Conservation (phyloP, 1,140 invertebrate species). For the Papilio polytes region DNA sequence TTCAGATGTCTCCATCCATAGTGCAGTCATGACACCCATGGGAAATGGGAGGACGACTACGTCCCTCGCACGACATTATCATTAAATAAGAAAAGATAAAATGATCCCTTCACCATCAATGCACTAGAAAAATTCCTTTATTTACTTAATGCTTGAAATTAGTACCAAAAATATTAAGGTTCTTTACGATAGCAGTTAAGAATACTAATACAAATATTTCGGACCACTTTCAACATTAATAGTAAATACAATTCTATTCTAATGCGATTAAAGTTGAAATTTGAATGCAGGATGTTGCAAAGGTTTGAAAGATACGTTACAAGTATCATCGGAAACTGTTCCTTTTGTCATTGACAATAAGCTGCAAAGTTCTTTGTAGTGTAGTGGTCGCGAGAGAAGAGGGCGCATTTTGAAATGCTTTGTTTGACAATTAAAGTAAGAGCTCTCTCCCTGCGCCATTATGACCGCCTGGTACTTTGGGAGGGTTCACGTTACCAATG, state of each 20-base stretch:
- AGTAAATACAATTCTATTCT: not conserved
- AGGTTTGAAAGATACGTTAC: not conserved
- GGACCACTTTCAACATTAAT: not conserved
- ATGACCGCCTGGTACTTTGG: constrained; percentile 44
- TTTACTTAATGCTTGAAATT: constrained; percentile 17
- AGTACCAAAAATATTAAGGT: constrained; percentile 6
- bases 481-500: not conserved
- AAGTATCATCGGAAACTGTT: constrained; percentile 20
- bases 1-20: not conserved
- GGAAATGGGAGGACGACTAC: not conserved
- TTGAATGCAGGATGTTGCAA: not conserved
- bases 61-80: not conserved
- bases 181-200: not conserved
- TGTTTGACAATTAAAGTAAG: constrained; percentile 55
- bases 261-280: not conserved
- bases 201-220: not conserved
- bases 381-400: constrained; percentile 23
- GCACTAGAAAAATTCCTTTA: not conserved
- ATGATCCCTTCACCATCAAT: not conserved
- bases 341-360: constrained; percentile 4
- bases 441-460: constrained; percentile 37
- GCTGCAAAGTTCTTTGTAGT: constrained; percentile 24
- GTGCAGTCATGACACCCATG: not conserved
- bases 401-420: constrained; percentile 28
- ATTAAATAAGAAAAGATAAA: not conserved